Conservation (phyloP, 2,888 invertebrate genomes). For the Volucella bombylans region DNA sequence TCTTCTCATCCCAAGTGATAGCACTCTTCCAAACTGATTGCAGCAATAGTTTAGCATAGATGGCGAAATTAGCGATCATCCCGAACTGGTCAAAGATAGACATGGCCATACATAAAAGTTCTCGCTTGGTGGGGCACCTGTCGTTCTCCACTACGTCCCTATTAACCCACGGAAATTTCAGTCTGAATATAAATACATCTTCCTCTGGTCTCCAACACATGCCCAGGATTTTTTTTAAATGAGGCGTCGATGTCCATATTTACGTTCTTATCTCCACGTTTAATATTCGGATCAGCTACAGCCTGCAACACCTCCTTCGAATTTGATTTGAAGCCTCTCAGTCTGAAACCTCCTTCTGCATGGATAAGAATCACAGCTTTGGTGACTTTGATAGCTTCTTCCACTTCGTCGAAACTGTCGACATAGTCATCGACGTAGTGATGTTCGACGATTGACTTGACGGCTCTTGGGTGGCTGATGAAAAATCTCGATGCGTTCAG, state of each 20-base stretch:
- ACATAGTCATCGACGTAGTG: no score
- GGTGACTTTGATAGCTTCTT: no score
- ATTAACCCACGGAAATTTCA: not conserved
- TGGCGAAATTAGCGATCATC: constrained; percentile 16
- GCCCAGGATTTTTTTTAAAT: constrained; percentile 10
- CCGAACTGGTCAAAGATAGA: constrained; percentile 18
- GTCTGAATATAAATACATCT: constrained; percentile 5
- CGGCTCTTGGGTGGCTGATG: no score
- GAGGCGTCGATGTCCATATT: constrained; percentile 11
- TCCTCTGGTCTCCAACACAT: constrained; percentile 16
- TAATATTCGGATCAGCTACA: constrained; percentile 11
- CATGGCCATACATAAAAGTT: constrained; percentile 22
- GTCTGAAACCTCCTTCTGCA: constrained; percentile 49
- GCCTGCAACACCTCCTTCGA: constrained; percentile 15
- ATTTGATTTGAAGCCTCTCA: constrained; percentile 64
- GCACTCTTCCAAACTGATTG: no score
- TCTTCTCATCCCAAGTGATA: no score
- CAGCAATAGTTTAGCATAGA: constrained; percentile 8
- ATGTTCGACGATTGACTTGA: no score
- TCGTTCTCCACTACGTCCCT: not conserved
- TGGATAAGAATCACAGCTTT: constrained; percentile 49
- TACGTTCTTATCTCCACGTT: not conserved
- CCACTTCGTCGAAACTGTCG: no score
- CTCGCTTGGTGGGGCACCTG: constrained; percentile 5
- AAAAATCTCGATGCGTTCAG: no score